These are phyloP conservation scores for Tipula helvola DNA, from an alignment of 2,888 invertebrate species.

Conservation along the genomic window DNA sequence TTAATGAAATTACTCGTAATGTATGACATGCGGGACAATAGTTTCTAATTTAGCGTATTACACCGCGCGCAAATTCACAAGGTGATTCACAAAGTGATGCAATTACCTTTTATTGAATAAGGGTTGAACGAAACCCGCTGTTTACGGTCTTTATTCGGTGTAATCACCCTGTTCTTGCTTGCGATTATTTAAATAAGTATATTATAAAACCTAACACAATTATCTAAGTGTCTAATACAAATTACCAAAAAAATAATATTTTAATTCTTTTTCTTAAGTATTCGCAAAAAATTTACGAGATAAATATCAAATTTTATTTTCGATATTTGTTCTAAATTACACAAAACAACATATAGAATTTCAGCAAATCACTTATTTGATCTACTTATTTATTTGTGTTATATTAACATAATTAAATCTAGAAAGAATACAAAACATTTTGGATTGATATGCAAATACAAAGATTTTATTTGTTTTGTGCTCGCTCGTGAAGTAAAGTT, in stretches of 20 bases:
- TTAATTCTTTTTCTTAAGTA: not conserved
- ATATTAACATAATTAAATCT: not conserved
- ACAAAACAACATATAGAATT: not conserved
- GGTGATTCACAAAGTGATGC: not conserved
- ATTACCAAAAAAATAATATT: no score
- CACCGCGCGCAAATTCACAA: not conserved
- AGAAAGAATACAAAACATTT: not conserved
- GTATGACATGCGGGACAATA: not conserved
- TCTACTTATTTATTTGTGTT: not conserved
- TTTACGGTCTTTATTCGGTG: no score
- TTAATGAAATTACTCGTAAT: not conserved
- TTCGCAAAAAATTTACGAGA: not conserved
- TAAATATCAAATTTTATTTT: not conserved
- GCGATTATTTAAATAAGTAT: no score
- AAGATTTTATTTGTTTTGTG: not conserved
- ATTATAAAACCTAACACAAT: no score
- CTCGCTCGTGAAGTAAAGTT: not conserved
- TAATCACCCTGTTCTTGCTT: no score
- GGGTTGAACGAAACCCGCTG: no score
- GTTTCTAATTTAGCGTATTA: not conserved
- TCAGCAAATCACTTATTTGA: not conserved
- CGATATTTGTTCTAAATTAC: not conserved
- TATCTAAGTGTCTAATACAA: no score
- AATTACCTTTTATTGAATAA: not conserved
- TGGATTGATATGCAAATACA: not conserved